A percentile compares a stretch with the other conserved stretches of the same genome.
phyloP scores from a whole-genome alignment of 2,113 vertebrate genomes.

The Arvicanthis niloticus region DNA sequence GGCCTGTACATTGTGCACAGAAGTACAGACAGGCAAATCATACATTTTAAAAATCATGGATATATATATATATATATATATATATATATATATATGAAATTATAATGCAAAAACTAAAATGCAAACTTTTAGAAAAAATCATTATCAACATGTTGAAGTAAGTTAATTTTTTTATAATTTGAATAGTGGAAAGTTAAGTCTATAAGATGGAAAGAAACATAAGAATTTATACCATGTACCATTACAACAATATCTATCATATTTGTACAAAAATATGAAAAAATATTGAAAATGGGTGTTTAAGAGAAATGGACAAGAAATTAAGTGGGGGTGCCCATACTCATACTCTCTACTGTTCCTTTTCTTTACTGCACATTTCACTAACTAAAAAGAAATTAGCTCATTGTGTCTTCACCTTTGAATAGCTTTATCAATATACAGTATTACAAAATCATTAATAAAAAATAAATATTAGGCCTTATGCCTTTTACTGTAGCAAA shows the following conservation, averaged over 20 bases:
- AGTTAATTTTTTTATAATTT: neutral
- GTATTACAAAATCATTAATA: constrained; percentile 53
- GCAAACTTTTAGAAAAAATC: neutral
- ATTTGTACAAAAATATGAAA: neutral
- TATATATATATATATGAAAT: neutral
- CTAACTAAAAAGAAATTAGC: neutral
- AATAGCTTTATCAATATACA: neutral
- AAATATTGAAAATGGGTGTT: neutral
- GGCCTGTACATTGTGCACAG: neutral
- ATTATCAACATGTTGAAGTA: neutral
- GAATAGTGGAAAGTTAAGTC: neutral
- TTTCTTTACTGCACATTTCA: neutral
- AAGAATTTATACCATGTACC: neutral
- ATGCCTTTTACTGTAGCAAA: constrained; percentile 55
- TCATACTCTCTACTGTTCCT: neutral
- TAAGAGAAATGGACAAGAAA: neutral
- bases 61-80: neutral
- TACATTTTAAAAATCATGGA: neutral
- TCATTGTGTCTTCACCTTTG: neutral
- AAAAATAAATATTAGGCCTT: constrained; percentile 50
- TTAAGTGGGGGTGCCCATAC: neutral
- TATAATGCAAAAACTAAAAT: neutral
- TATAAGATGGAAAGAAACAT: neutral
- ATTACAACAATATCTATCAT: neutral
- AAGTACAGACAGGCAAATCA: neutral